phyloP scores from a whole-genome alignment of 35 echinoderm and acorn worm species.

The Ophioderma brevispina region DNA sequence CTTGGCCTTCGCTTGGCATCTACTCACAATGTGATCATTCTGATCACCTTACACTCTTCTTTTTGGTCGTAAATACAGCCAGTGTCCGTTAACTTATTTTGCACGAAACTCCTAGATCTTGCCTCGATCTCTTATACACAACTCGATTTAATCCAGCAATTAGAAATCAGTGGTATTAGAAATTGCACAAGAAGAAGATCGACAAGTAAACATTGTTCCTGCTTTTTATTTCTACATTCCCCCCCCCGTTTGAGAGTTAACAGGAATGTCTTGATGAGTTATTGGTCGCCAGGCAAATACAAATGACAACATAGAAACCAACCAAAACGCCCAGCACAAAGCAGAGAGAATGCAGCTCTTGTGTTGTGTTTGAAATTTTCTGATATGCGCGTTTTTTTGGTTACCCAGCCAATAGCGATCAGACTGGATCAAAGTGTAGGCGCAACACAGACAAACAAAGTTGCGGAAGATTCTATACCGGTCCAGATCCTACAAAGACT shows the following conservation, averaged over 20 bases:
- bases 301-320: conserved; percentile 2
- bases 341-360: neutral
- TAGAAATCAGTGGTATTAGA: conserved; percentile 39
- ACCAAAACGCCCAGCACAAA: conserved; percentile 33
- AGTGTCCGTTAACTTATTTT: neutral
- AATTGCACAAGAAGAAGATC: conserved; percentile 46
- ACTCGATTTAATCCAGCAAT: conserved; percentile 43
- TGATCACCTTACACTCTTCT: neutral
- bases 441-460: conserved; percentile 47
- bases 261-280: neutral
- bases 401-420: conserved; percentile 79
- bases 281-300: conserved; percentile 22
- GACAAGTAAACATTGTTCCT: neutral
- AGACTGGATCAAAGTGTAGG: conserved; percentile 52
- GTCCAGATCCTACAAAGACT: conserved; percentile 43
- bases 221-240: conserved; percentile 46
- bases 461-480: conserved; percentile 29
- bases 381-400: conserved; percentile 44
- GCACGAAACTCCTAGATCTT: neutral
- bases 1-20: neutral
- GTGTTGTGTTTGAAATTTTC: conserved; percentile 44
- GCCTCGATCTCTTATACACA: conserved; percentile 42
- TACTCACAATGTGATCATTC: neutral
- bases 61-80: neutral
- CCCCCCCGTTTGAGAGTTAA: conserved; percentile 20